phyloP scores from a whole-genome alignment of 2,113 vertebrate species.

The Odobenus rosmarus region DNA sequence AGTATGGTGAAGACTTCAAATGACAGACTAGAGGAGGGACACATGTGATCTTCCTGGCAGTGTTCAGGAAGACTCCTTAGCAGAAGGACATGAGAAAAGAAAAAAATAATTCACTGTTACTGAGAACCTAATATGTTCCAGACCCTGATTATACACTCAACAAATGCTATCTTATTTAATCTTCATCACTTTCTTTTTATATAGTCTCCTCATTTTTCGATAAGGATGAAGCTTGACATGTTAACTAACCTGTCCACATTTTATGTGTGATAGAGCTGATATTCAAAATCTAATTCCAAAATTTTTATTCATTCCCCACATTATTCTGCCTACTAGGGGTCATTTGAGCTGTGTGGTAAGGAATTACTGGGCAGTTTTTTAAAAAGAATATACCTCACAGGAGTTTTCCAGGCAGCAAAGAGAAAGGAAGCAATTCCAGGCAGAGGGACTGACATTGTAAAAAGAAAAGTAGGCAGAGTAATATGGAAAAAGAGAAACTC shows the following conservation, averaged over 20 bases:
- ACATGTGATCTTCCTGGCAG: neutral
- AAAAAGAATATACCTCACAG: neutral
- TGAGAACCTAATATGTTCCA: neutral
- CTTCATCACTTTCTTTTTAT: neutral
- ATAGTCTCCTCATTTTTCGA: neutral
- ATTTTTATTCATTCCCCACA: neutral
- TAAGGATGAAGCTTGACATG: neutral
- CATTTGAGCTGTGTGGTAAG: neutral
- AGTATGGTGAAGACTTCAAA: neutral
- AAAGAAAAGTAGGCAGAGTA: constrained; percentile 13
- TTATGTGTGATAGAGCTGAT: neutral
- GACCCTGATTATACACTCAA: neutral
- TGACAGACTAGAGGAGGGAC: neutral
- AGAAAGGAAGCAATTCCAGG: neutral
- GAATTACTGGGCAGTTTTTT: neutral
- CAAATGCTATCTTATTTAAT: neutral
- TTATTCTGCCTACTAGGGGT: neutral
- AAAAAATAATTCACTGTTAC: neutral
- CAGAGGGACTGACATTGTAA: neutral
- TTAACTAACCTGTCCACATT: neutral
- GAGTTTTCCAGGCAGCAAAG: neutral
- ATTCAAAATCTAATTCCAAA: constrained; percentile 41
- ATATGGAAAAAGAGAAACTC: neutral
- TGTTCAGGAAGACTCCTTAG: neutral
- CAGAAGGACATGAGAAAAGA: neutral